phyloP scores from a whole-genome alignment of 92 coral and sea anemone genomes.

The Zoanthus solanderi region DNA sequence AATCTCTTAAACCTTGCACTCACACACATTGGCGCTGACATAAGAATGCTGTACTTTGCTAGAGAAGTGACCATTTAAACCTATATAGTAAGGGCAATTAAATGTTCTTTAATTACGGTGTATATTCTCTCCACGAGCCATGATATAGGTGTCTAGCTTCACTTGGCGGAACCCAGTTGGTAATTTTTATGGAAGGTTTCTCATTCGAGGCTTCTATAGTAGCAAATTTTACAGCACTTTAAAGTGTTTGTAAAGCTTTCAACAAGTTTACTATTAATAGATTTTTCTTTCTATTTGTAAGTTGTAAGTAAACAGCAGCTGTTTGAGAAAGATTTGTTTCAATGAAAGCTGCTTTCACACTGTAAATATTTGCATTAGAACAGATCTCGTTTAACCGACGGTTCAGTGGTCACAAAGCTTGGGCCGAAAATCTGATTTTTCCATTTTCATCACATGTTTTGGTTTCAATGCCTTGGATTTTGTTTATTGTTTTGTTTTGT shows the following conservation, averaged over 20 bases:
- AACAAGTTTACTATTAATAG: neutral
- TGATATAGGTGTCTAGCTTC: neutral
- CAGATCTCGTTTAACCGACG: conserved; percentile 2
- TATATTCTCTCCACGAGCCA: neutral
- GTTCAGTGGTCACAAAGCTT: neutral
- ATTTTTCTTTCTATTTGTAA: neutral
- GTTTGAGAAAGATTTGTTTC: conserved; percentile 17
- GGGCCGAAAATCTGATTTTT: neutral
- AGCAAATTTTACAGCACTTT: neutral
- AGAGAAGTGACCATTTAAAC: conserved; percentile 4
- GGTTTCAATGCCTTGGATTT: neutral
- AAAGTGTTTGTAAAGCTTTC: neutral
- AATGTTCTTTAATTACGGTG: conserved; percentile 5
- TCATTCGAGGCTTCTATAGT: neutral
- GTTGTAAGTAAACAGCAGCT: neutral
- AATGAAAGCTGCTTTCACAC: conserved; percentile 23
- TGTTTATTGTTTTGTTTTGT: neutral
- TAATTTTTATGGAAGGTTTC: neutral
- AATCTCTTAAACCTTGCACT: neutral
- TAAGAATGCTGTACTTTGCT: neutral
- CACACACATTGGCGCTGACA: neutral
- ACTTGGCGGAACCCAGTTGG: neutral
- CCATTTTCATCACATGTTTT: neutral
- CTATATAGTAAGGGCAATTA: conserved; percentile 2
- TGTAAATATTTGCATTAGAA: conserved; percentile 21